phyloP scores from a whole-genome alignment of 2,797 vertebrate species.

The Emydoidea blandingii region DNA sequence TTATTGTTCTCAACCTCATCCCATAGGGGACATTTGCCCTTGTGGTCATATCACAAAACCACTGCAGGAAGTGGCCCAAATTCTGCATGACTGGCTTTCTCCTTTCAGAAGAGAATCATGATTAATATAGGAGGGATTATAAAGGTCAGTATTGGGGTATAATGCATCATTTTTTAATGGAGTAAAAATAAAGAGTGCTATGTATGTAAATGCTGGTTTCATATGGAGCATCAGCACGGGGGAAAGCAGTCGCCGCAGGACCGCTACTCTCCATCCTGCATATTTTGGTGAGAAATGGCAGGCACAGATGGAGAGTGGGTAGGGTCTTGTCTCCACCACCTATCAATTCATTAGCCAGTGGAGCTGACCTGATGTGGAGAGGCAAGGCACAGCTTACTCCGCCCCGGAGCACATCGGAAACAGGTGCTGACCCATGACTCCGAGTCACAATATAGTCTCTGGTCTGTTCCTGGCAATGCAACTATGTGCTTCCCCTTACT shows the following conservation, averaged over 20 bases:
- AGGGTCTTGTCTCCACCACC: background rate
- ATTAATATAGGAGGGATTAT: accelerated
- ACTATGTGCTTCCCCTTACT: background rate
- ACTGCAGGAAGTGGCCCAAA: background rate
- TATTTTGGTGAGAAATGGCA: background rate
- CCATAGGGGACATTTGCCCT: background rate
- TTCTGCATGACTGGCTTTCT: background rate
- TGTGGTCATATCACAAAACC: background rate
- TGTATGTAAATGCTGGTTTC: accelerated
- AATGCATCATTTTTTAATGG: background rate
- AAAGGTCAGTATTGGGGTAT: background rate
- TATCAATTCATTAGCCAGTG: background rate
- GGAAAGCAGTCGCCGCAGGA: background rate
- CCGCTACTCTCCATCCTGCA: background rate
- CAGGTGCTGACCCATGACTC: background rate
- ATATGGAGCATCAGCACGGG: background rate
- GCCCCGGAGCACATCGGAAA: accelerated
- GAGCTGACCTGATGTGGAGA: background rate
- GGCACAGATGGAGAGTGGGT: background rate
- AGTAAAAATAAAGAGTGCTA: background rate
- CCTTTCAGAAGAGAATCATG: background rate
- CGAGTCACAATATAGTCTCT: background rate
- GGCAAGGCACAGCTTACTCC: background rate
- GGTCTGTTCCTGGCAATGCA: background rate
- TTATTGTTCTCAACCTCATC: constrained; percentile 9